phyloP scores from a whole-genome alignment of 1,140 invertebrate species.

The Cephus cinctus region DNA sequence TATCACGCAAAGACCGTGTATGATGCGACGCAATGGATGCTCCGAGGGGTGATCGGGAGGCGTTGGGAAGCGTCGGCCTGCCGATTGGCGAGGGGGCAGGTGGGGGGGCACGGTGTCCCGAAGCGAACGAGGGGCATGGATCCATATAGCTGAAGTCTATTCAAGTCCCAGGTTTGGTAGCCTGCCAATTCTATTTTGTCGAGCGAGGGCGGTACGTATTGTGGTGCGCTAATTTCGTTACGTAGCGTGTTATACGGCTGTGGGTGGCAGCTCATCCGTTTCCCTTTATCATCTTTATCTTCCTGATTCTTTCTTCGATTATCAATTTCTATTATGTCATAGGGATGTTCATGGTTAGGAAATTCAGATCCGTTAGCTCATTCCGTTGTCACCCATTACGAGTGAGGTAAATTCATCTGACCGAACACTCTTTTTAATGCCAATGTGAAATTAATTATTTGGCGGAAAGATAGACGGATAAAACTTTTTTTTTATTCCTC shows the following conservation, averaged over 20 bases:
- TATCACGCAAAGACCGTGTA: slow-evolving; percentile 15
- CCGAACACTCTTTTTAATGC: no score
- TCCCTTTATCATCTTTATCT: slow-evolving; percentile 15
- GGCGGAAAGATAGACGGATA: no score
- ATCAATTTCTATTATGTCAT: no score
- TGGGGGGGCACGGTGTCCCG: slow-evolving; percentile 9
- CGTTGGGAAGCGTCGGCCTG: not conserved
- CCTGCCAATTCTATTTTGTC: slow-evolving; percentile 52
- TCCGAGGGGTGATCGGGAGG: no score
- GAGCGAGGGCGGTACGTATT: slow-evolving; percentile 49
- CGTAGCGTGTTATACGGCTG: slow-evolving; percentile 24
- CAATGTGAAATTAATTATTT: no score
- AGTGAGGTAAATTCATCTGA: no score
- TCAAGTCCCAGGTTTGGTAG: slow-evolving; percentile 44
- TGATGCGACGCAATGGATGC: not conserved
- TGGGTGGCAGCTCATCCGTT: slow-evolving; percentile 14
- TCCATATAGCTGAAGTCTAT: slow-evolving; percentile 52
- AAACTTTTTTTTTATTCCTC: no score
- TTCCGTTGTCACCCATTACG: no score
- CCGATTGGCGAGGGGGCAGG: slow-evolving; percentile 2
- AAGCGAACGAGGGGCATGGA: slow-evolving; percentile 20
- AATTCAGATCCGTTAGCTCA: no score
- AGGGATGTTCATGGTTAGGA: no score
- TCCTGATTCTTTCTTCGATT: no score
- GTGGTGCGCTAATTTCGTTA: slow-evolving; percentile 50